Evolutionary conservation across 2,888 invertebrate species (phyloP), one percentile per base, ranked within the genome.

Genomic region (Meloe dianella): DNA sequence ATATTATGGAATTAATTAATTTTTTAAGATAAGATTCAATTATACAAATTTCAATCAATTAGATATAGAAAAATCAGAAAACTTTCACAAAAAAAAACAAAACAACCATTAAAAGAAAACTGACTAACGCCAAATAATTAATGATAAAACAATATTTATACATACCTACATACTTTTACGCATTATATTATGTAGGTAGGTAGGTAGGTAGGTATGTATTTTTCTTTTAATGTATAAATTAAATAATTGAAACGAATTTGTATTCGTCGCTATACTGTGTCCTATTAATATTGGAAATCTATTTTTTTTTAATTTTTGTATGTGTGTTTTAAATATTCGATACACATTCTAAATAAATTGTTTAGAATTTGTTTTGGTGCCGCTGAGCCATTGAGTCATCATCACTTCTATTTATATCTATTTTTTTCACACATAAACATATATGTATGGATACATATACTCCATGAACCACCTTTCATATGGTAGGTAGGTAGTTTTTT

Each of bases 221-320:
- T n/a, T n/a, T n/a, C n/a, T n/a, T n/a, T n/a, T n/a, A n/a, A n/a
- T n/a, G 17, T 20, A 47, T 20, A 20, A 38, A 47, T 9, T 20
- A 17, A 47, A 47, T 20, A 8, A 47, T 47, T n/a, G n/a, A n/a
- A n/a, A n/a, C n/a, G 20, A 47, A 47, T 47, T 47, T 20, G 47
- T 47, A 47, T 47, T 47, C 47, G 20, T 47, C 47, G 9, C 47
- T 8, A 17, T 20, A 47, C 9, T 7, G 20, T 47, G 47, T 47
- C 47, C 47, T 47, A 47, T 20, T 47, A 47, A 47, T 20, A 47
- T 47, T 47, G 17, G 47, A 47, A 47, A 47, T 47, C 38, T 38
- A 38, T 14, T 14, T 14, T 38, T 38, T 38, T 38, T 38, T n/a
- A n/a, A n/a, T n/a, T n/a, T n/a, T n/a, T n/a, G n/a, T n/a, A n/a